Evolutionary conservation across 2,113 vertebrate species (phyloP).

Genomic region (Platanista minor): DNA sequence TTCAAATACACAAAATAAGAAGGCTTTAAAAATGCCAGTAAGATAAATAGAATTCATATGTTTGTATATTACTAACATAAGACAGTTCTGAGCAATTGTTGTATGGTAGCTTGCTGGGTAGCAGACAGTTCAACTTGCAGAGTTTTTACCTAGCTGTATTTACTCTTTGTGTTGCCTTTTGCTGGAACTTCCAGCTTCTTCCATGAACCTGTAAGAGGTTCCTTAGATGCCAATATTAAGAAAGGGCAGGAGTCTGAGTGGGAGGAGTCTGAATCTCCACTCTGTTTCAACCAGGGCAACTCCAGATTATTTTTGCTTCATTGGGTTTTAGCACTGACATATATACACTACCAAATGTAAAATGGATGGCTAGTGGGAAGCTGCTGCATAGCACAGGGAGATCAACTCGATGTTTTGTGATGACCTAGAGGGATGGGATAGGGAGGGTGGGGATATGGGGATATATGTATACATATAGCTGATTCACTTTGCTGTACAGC

Average conservation of each 20-base stretch:
- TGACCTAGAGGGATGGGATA: too few relatives aligned
- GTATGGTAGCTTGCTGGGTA: not conserved
- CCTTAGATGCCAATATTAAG: not conserved
- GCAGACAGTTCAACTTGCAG: not conserved
- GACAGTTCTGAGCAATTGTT: not conserved
- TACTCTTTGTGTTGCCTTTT: not conserved
- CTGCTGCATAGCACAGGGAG: too few relatives aligned
- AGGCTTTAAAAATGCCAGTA: conserved; percentile 51
- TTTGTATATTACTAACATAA: not conserved
- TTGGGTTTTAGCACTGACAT: not conserved
- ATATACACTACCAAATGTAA: too few relatives aligned
- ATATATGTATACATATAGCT: too few relatives aligned
- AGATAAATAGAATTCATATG: not conserved
- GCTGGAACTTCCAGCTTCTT: not conserved
- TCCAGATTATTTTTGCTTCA: not conserved
- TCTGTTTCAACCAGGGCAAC: not conserved
- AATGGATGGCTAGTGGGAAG: too few relatives aligned
- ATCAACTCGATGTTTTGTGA: too few relatives aligned
- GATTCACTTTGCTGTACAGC: too few relatives aligned
- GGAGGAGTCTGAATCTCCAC: not conserved
- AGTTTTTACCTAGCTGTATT: conserved; percentile 25
- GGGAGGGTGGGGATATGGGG: too few relatives aligned
- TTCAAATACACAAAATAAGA: conserved; percentile 55
- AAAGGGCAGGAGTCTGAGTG: not conserved
- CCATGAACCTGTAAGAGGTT: not conserved